These are phyloP conservation scores for Platycercus adscitus DNA, from an alignment of 2,113 vertebrate genomes.

Conservation along the genomic window DNA sequence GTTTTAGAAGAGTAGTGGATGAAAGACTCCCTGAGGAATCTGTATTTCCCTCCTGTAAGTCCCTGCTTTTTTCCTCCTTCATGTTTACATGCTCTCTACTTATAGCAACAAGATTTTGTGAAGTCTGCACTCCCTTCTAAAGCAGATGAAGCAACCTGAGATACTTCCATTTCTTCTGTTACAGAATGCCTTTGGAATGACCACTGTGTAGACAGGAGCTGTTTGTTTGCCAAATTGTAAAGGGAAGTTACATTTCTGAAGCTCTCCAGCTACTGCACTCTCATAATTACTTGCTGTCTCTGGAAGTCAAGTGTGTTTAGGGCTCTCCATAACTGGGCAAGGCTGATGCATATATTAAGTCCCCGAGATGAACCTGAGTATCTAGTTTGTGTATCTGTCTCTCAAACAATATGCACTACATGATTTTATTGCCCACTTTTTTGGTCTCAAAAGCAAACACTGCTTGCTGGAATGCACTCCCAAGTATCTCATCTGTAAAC, in stretches of 20 bases:
- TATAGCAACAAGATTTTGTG: background rate
- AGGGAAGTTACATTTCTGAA: background rate
- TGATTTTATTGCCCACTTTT: conserved; percentile 21
- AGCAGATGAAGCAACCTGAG: background rate
- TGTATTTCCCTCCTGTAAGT: background rate
- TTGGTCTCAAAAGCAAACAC: background rate
- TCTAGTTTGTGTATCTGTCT: background rate
- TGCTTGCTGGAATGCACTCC: conserved; percentile 18
- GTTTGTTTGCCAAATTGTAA: background rate
- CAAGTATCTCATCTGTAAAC: conserved; percentile 48
- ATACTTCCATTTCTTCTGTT: background rate
- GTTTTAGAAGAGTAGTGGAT: background rate
- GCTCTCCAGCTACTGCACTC: background rate
- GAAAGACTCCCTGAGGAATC: background rate
- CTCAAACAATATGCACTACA: background rate
- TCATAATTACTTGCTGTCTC: background rate
- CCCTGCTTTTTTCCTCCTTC: background rate
- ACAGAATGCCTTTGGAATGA: background rate
- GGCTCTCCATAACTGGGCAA: background rate
- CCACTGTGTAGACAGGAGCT: background rate
- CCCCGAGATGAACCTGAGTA: background rate
- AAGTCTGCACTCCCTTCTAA: background rate
- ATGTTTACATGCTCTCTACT: background rate
- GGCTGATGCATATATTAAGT: background rate
- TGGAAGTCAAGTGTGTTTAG: background rate